A percentile compares a stretch with the other conserved stretches of the same genome.
Evolutionary conservation across 2,797 vertebrate species (phyloP).

Genomic region (Alca torda): DNA sequence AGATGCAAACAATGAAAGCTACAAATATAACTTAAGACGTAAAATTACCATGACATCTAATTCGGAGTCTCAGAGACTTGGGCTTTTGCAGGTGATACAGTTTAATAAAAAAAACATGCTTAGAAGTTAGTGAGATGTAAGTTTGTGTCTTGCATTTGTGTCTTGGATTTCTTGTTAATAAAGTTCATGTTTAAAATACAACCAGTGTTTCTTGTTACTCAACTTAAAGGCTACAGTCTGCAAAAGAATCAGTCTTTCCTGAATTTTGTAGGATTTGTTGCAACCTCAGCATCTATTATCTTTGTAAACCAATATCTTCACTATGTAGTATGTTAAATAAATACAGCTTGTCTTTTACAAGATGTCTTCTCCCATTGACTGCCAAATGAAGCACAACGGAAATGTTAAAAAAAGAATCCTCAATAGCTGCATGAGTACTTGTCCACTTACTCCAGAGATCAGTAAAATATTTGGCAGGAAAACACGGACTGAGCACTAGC

Average conservation of each 20-base stretch:
- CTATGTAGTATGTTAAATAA: neutral
- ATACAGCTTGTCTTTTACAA: constrained; percentile 22
- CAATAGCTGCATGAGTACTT: neutral
- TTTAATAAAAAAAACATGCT: neutral
- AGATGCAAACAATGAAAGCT: neutral
- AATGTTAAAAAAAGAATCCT: constrained; percentile 3
- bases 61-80: neutral
- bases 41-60: neutral
- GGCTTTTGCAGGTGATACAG: neutral
- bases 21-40: neutral
- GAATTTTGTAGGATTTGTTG: neutral
- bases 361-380: neutral
- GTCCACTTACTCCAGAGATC: constrained; percentile 24
- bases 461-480: constrained; percentile 49
- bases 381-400: constrained; percentile 26
- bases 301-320: neutral
- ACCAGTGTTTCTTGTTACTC: neutral
- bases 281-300: neutral
- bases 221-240: neutral
- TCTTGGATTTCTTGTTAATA: neutral
- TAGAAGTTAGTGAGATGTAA: neutral
- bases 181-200: constrained; percentile 11
- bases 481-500: neutral
- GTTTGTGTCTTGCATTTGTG: neutral
- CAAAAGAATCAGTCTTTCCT: neutral